These are phyloP conservation scores for Picathartes gymnocephalus DNA, from an alignment of 2,113 vertebrate species.

Conservation along the genomic window DNA sequence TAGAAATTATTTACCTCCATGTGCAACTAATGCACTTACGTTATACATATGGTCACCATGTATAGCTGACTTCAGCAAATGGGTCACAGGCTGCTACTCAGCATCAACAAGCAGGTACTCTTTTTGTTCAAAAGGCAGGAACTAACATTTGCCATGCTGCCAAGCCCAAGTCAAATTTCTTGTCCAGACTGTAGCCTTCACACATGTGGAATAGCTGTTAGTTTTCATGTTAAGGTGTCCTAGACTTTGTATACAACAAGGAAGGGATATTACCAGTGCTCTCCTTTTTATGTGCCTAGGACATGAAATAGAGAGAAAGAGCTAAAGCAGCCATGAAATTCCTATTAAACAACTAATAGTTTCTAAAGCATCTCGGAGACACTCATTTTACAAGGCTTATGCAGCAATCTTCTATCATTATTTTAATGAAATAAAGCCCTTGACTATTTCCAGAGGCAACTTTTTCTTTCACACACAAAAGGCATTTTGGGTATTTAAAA, in stretches of 20 bases:
- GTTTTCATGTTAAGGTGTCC: background rate
- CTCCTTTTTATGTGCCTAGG: background rate
- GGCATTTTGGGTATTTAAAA: background rate
- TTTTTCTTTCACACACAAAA: background rate
- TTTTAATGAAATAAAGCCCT: conserved; percentile 41
- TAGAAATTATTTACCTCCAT: background rate
- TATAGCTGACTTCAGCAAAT: background rate
- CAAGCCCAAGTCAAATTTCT: background rate
- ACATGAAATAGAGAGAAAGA: conserved; percentile 8
- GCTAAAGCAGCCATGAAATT: conserved; percentile 48
- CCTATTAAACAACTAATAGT: conserved; percentile 39
- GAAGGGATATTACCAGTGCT: background rate
- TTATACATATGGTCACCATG: background rate
- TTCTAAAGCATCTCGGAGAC: conserved; percentile 50
- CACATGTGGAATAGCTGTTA: background rate
- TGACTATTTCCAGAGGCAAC: conserved; percentile 28
- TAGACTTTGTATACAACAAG: background rate
- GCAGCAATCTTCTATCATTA: conserved; percentile 10
- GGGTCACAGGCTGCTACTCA: background rate
- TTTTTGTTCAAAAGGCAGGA: background rate
- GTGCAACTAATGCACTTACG: background rate
- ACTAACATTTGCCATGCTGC: background rate
- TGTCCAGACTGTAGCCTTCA: background rate
- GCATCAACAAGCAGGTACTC: background rate
- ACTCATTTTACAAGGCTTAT: conserved; percentile 24